Conservation (phyloP, 2,113 vertebrate genomes). For the Hemicordylus capensis region DNA sequence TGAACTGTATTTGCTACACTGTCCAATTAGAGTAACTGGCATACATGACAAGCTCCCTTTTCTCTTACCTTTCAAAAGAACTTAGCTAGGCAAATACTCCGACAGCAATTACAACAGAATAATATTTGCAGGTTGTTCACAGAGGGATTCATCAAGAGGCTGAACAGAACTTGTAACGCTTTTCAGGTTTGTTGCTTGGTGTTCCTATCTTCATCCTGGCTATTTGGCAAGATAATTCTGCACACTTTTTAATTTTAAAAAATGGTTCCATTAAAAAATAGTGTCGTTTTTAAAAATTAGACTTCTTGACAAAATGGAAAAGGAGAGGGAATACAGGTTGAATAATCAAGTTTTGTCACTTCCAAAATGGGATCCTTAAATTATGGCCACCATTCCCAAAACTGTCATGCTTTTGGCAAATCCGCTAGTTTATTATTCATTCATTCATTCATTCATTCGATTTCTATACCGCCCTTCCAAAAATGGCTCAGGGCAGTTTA, state of each 20-base stretch:
- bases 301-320: neutral
- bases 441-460: no score
- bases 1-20: slow-evolving; percentile 1
- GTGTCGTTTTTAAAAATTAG: no score
- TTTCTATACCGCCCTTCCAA: no score
- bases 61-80: neutral
- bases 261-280: no score
- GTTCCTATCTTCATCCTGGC: neutral
- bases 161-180: neutral
- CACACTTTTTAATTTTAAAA: neutral
- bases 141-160: neutral
- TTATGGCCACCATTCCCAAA: neutral
- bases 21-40: slow-evolving; percentile 1
- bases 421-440: neutral
- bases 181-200: neutral
- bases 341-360: no score
- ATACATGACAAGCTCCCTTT: neutral
- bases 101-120: slow-evolving; percentile 11
- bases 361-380: neutral
- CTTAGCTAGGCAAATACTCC: neutral
- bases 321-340: neutral
- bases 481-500: no score
- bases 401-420: neutral
- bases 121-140: slow-evolving; percentile 7
- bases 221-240: neutral